Conservation (phyloP, 2,797 vertebrate genomes). For the Brachymystax lenok region DNA sequence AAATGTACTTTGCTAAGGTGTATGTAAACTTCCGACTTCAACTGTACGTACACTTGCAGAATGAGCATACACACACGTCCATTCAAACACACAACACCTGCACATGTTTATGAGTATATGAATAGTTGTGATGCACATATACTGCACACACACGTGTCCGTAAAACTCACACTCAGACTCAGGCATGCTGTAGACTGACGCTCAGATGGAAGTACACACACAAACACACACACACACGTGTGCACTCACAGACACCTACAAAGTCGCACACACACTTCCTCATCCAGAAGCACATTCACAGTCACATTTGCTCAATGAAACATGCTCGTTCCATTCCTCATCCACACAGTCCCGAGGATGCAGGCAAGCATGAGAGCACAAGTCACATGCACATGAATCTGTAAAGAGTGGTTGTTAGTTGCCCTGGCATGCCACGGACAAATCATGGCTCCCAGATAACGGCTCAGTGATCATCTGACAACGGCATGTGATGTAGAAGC, state of each 20-base stretch:
- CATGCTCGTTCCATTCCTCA: background rate
- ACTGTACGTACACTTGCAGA: too few relatives aligned
- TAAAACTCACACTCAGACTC: background rate
- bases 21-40: too few relatives aligned
- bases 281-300: background rate
- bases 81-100: background rate
- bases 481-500: background rate
- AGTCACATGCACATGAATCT: background rate
- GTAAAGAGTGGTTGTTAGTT: background rate
- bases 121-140: too few relatives aligned
- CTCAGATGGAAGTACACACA: background rate
- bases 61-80: conserved; percentile 1
- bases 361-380: background rate
- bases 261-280: background rate
- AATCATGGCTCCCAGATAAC: background rate
- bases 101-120: background rate
- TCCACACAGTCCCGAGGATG: background rate
- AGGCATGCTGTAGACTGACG: background rate
- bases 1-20: too few relatives aligned
- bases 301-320: background rate
- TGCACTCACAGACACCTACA: background rate
- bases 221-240: background rate
- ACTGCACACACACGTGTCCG: background rate
- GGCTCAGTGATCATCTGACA: background rate
- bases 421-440: background rate